phyloP scores from a whole-genome alignment of 2,113 vertebrate species.

The Heloderma charlesbogerti region DNA sequence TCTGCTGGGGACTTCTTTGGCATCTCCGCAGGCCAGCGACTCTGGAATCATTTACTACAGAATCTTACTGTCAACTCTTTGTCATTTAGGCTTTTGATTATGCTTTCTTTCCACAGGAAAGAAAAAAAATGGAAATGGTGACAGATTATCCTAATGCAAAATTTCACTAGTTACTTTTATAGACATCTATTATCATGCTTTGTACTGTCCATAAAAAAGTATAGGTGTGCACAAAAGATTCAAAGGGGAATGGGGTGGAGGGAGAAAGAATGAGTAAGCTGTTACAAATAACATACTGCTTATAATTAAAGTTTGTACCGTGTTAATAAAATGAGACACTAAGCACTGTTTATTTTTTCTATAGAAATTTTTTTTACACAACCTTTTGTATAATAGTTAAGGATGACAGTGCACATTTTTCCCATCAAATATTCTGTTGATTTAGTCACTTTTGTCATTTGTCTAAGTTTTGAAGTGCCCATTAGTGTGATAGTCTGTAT shows the following conservation, averaged over 20 bases:
- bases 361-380: constrained; percentile 1
- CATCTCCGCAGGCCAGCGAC: constrained; percentile 94
- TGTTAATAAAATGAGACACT: constrained; percentile 66
- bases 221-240: constrained; percentile 36
- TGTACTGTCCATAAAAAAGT: constrained; percentile 77
- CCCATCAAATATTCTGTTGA: constrained; percentile 18
- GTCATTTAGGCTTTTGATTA: constrained; percentile 99
- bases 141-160: constrained; percentile 92
- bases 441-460: constrained; percentile 10
- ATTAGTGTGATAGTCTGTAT: background rate
- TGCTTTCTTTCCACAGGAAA: constrained; percentile 78
- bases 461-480: constrained; percentile 19
- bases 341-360: constrained; percentile 55
- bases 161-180: constrained; percentile 86
- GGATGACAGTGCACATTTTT: background rate
- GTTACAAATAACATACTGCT: constrained; percentile 71
- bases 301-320: constrained; percentile 75
- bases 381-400: constrained; percentile 29
- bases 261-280: constrained; percentile 55
- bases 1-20: constrained; percentile 97
- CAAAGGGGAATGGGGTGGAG: background rate
- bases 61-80: constrained; percentile 99
- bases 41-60: constrained; percentile 99
- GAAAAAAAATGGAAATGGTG: constrained; percentile 87
- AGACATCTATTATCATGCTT: constrained; percentile 83